Base-by-base conservation (phyloP, 2,888 invertebrate genomes). In the Drosophila nr. medialis region DNA sequence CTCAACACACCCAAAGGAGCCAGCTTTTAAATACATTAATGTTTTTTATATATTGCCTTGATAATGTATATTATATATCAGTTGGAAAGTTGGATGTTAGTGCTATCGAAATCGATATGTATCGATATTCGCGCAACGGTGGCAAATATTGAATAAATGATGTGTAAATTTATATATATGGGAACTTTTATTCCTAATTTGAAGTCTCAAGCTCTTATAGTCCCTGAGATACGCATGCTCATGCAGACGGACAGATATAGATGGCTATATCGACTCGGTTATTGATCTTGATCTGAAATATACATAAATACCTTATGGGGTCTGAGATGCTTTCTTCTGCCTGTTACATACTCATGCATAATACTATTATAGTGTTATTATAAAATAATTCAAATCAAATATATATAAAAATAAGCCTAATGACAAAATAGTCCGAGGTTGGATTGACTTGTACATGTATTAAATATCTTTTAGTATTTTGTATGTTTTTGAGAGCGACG, bases 401-500 rank as follows among this genome's bases (percentile, higher is more conserved):
- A 42, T 42, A 21, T 42, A 13, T 42, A 42, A 42, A 42, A 42
- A 21, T 21, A 1, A 13, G 13, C 11, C 3, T 1, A 42, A 21
- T 21, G 21, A 6, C 11, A 42, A 42, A 11, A 21, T 21, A 21
- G 6, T 21, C 11, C 21, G 7, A 13, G 1, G 4, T 21, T 45
- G 13, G 13, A 21, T 21, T 45, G 21, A 21, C 45, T 7, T 8
- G 7, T 21, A 4, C 40, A 10, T 24, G 10, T n/a, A 27, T 32
- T n/a, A n/a, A 18, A 45, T 49, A 18, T 13, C 2, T 38, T 29
- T 15, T 68, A 34, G 21, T 27, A 61, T 18, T 36, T 42, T 30
- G 42, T 13, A 11, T 11, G 49, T 21, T 21, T 48, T 21, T 84
- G 77, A 85, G 82, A 80, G 6, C 64, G 79, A 0, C 63, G 68